Percentiles rank a stretch among this genome's conserved stretches.
phyloP scores from a whole-genome alignment of 2,797 vertebrate genomes.

The Anniella stebbinsi region DNA sequence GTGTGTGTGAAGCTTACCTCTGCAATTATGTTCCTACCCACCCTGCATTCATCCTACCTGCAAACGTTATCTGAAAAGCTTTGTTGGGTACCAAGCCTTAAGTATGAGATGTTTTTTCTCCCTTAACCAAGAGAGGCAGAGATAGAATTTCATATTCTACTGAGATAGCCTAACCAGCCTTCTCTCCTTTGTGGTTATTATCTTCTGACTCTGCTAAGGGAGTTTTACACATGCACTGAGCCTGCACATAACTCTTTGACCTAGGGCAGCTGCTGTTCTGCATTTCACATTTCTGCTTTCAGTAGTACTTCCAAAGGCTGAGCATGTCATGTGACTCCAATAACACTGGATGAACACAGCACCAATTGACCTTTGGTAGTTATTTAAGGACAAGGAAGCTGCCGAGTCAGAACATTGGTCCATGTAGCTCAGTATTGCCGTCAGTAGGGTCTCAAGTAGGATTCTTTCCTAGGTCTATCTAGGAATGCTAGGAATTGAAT shows the following conservation, averaged over 20 bases:
- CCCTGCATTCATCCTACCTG: not conserved
- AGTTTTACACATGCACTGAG: not conserved
- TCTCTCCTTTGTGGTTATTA: not conserved
- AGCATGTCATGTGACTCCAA: not conserved
- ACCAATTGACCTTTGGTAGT: slow-evolving; percentile 1
- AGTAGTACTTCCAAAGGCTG: not conserved
- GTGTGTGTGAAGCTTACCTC: not conserved
- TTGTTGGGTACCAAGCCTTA: not conserved
- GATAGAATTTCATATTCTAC: not conserved
- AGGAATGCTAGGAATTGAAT: too few species aligned
- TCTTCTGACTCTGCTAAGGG: not conserved
- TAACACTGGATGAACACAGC: not conserved
- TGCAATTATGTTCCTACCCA: not conserved
- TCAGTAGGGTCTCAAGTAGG: too few species aligned
- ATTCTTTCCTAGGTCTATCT: too few species aligned
- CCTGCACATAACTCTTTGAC: not conserved
- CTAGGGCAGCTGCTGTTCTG: not conserved
- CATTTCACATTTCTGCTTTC: not conserved
- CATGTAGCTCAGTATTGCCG: too few species aligned
- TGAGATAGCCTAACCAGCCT: not conserved
- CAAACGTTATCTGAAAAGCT: not conserved
- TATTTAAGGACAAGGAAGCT: not conserved
- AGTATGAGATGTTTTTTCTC: not conserved
- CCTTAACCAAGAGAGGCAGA: not conserved
- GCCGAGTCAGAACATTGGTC: too few species aligned